phyloP scores from a whole-genome alignment of 2,113 vertebrate species.

The Neoarius graeffei region DNA sequence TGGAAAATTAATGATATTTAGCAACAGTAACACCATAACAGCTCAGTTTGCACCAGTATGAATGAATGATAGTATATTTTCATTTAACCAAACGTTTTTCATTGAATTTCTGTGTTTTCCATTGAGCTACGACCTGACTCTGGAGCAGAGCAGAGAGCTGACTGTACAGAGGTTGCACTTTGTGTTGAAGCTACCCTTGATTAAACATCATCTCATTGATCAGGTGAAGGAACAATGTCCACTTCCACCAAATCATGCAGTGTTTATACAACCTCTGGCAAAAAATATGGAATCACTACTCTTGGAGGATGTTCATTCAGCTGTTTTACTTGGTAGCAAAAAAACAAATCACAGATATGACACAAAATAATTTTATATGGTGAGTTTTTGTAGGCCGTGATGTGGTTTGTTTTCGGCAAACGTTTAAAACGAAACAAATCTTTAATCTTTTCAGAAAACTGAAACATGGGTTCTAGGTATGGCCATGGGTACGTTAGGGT shows the following conservation, averaged over 20 bases:
- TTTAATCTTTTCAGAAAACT: too few species aligned
- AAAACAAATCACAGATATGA: too few species aligned
- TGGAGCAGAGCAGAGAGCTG: slow-evolving; percentile 69
- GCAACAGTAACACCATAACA: background rate
- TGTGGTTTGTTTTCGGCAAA: too few species aligned
- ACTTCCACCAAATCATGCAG: background rate
- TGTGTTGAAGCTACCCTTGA: slow-evolving; percentile 54
- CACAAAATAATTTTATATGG: too few species aligned
- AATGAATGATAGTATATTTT: background rate
- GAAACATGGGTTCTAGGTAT: too few species aligned
- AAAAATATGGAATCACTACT: too few species aligned
- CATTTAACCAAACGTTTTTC: background rate
- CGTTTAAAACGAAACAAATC: too few species aligned
- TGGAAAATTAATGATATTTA: background rate
- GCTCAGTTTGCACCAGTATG: background rate
- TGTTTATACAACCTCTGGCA: background rate
- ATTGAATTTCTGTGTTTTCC: background rate
- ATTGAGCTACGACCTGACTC: slow-evolving; percentile 64
- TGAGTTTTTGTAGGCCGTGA: too few species aligned
- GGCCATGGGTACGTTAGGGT: too few species aligned
- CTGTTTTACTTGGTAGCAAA: too few species aligned
- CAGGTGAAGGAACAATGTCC: slow-evolving; percentile 56
- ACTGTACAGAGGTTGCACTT: slow-evolving; percentile 64
- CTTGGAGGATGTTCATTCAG: too few species aligned
- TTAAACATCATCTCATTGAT: slow-evolving; percentile 61